Percentiles rank a stretch among this genome's conserved stretches.
Conservation (phyloP, 2,113 vertebrate genomes). For the Dolichallabes microphthalmus region DNA sequence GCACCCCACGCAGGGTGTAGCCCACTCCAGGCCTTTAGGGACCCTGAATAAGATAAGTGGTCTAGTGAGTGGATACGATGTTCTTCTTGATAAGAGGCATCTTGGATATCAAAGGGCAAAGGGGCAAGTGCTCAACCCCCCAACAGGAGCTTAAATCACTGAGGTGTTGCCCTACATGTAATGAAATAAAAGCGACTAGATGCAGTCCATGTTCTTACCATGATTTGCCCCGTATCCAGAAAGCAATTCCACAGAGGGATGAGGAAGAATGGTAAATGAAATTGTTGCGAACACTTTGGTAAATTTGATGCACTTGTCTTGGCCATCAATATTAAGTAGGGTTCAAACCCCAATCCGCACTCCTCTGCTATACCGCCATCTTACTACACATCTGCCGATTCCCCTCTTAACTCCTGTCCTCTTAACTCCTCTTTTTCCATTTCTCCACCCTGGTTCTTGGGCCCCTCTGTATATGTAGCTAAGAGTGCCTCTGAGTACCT, state of each 20-base stretch:
- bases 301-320: not conserved
- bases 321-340: not conserved
- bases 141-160: conserved; percentile 37
- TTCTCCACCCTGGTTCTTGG: conserved; percentile 37
- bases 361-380: not conserved
- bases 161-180: conserved; percentile 78
- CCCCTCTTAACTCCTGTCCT: conserved; percentile 51
- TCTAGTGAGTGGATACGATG: too few species aligned
- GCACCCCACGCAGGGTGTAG: too few species aligned
- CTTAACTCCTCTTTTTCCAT: conserved; percentile 49
- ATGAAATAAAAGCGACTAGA: conserved; percentile 66
- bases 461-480: conserved; percentile 65
- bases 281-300: not conserved
- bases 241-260: not conserved
- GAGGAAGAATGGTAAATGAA: not conserved
- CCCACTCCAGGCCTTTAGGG: too few species aligned
- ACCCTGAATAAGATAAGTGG: too few species aligned
- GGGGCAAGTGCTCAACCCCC: too few species aligned
- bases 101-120: too few species aligned
- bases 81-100: too few species aligned
- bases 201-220: conserved; percentile 42
- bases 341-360: not conserved
- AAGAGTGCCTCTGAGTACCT: conserved; percentile 67
- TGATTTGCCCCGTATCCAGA: conserved; percentile 11
- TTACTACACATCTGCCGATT: conserved; percentile 31